Conservation (phyloP, 2,797 vertebrate genomes). For the Odontamblyopus lacepedii region DNA sequence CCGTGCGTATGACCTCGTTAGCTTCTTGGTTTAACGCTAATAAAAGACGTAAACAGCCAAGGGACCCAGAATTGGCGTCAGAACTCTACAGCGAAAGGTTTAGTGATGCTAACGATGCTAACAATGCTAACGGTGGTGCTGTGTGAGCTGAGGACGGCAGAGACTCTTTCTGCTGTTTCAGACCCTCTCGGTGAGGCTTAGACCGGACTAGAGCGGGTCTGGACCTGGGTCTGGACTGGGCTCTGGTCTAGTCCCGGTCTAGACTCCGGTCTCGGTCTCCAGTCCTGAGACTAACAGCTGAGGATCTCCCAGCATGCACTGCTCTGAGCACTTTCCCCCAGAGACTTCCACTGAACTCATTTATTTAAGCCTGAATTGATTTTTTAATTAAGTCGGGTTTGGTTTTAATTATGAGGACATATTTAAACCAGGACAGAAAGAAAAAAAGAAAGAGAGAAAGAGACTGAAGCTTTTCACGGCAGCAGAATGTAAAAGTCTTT, state of each 20-base stretch:
- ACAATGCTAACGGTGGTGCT: constrained; percentile 29
- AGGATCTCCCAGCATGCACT: constrained; percentile 10
- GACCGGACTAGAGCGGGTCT: background rate
- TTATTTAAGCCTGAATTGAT: background rate
- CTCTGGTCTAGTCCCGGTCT: background rate
- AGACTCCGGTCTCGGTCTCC: constrained; percentile 1
- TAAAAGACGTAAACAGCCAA: no score
- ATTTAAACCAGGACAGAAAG: background rate
- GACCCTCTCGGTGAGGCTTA: constrained; percentile 38
- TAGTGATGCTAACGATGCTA: constrained; percentile 39
- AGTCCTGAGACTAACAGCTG: constrained; percentile 11
- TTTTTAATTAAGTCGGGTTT: constrained; percentile 1
- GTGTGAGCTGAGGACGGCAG: constrained; percentile 24
- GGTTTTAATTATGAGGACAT: constrained; percentile 3
- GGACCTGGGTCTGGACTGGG: background rate
- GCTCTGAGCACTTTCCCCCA: constrained; percentile 1
- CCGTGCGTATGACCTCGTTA: no score
- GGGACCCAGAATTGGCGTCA: no score
- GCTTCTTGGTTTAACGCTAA: no score
- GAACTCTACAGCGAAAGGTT: no score
- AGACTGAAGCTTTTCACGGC: background rate
- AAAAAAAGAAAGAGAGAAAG: background rate
- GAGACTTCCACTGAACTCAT: constrained; percentile 5
- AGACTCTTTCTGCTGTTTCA: constrained; percentile 38
- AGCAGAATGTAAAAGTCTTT: background rate